A percentile compares a stretch with the other conserved stretches of the same genome.
phyloP scores from a whole-genome alignment of 1,140 invertebrate genomes.

The Musca domestica region DNA sequence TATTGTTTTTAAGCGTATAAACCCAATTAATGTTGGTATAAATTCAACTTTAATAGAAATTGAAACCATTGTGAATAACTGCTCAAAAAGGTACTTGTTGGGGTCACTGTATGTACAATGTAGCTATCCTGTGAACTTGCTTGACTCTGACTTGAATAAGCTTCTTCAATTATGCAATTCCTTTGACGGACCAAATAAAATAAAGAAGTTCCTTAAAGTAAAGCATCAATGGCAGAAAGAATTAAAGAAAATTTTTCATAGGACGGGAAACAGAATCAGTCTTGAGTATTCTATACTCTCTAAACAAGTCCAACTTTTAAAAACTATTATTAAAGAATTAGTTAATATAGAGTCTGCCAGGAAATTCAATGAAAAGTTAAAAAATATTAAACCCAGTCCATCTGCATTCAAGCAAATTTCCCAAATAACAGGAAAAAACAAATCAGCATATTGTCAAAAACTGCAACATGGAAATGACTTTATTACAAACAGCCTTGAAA shows the following conservation, averaged over 20 bases:
- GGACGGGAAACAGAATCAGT: too few species aligned
- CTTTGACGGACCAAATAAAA: background rate
- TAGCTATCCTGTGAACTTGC: background rate
- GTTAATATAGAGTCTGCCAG: too few species aligned
- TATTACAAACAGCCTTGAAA: too few species aligned
- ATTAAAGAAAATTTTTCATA: background rate
- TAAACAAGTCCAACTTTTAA: background rate
- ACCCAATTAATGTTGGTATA: background rate
- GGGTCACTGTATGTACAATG: too few species aligned
- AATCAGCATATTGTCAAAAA: too few species aligned
- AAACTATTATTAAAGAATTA: background rate
- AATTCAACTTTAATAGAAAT: background rate
- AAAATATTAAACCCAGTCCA: too few species aligned
- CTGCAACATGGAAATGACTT: too few species aligned
- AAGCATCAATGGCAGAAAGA: background rate
- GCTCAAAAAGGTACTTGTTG: background rate
- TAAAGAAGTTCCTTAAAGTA: too few species aligned
- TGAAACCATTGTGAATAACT: background rate
- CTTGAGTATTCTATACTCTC: too few species aligned
- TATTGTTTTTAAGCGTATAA: background rate
- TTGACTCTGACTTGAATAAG: background rate
- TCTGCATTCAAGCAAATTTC: too few species aligned
- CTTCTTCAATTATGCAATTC: background rate
- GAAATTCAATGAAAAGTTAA: too few species aligned
- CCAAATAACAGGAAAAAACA: too few species aligned